These are phyloP conservation scores for Sphaeramia orbicularis DNA, from an alignment of 2,797 vertebrate genomes.

Conservation along the genomic window DNA sequence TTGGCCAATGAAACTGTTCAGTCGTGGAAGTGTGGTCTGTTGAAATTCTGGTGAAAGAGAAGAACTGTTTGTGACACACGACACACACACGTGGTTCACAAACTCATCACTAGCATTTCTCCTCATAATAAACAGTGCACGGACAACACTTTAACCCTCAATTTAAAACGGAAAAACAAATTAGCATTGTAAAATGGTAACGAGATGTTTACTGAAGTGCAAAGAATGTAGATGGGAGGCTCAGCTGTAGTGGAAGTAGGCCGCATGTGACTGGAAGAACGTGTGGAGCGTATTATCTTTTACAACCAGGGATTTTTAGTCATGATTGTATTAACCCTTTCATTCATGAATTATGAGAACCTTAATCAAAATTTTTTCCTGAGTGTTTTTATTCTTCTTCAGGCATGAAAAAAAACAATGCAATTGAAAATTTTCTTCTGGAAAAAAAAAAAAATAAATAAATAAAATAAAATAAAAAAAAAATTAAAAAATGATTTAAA, in stretches of 20 bases:
- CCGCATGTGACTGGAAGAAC: constrained; percentile 9
- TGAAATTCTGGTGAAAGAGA: constrained; percentile 35
- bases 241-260: constrained; percentile 11
- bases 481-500: too few species aligned
- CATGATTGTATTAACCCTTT: neutral
- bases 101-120: neutral
- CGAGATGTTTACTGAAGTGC: neutral
- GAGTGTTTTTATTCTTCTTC: too few species aligned
- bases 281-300: neutral
- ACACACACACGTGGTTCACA: constrained; percentile 5
- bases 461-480: too few species aligned
- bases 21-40: constrained; percentile 20
- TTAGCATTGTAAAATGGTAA: neutral
- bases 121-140: neutral
- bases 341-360: too few species aligned
- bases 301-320: neutral
- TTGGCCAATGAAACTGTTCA: constrained; percentile 22
- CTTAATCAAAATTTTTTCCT: too few species aligned
- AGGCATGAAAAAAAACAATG: too few species aligned
- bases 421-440: too few species aligned
- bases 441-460: too few species aligned
- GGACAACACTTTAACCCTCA: neutral
- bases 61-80: constrained; percentile 17
- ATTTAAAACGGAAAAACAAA: neutral
- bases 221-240: constrained; percentile 11